phyloP scores from a whole-genome alignment of 2,888 invertebrate genomes.

The Heliconius erato region DNA sequence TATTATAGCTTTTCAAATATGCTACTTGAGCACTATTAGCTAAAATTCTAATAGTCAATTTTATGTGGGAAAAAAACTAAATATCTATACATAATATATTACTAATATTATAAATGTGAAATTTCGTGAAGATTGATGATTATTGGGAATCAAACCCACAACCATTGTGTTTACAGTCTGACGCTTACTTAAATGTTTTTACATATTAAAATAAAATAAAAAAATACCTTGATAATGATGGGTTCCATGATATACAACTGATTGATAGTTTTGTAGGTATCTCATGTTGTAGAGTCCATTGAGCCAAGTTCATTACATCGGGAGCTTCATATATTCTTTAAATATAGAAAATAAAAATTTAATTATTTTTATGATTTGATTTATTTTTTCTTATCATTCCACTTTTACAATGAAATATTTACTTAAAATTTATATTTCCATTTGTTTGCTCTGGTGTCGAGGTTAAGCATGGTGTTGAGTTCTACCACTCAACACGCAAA shows the following conservation, averaged over 20 bases:
- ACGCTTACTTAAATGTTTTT: neutral
- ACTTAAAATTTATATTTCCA: too few relatives aligned
- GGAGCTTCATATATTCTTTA: conserved; percentile 96
- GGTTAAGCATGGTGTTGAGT: too few relatives aligned
- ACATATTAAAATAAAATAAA: neutral
- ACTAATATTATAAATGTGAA: too few relatives aligned
- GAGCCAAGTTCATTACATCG: conserved; percentile 98
- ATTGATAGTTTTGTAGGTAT: conserved; percentile 96
- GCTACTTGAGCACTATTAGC: too few relatives aligned
- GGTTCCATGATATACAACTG: conserved; percentile 98
- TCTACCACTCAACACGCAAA: too few relatives aligned
- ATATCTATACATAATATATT: too few relatives aligned
- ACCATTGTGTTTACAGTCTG: neutral
- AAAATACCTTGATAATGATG: conserved; percentile 92
- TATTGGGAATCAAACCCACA: neutral
- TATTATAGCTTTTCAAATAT: too few relatives aligned
- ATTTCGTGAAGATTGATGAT: too few relatives aligned
- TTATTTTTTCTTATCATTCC: neutral
- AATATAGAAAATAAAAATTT: conserved; percentile 32
- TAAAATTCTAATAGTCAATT: too few relatives aligned
- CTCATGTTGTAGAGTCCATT: conserved; percentile 98
- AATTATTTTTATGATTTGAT: neutral
- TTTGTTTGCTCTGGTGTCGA: too few relatives aligned
- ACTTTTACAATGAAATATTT: too few relatives aligned
- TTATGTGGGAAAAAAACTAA: too few relatives aligned